These are phyloP conservation scores for Sebastiscus albofasciatus DNA, from an alignment of 2,797 vertebrate genomes.

Conservation along the genomic window DNA sequence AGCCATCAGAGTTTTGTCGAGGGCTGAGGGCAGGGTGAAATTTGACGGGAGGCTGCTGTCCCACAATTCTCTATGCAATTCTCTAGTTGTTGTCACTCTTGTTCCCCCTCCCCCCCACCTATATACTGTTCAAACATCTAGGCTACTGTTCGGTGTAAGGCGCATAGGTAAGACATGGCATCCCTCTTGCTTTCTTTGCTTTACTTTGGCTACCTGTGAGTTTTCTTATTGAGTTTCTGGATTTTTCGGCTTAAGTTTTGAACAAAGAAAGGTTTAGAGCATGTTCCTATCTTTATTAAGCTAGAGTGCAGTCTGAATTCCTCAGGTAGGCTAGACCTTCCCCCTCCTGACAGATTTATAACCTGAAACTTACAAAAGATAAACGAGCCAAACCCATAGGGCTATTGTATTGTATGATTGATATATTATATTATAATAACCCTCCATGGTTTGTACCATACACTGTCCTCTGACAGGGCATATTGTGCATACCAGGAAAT, in stretches of 20 bases:
- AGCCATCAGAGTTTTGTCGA: not conserved
- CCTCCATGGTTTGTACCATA: not conserved
- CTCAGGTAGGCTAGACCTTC: too few species aligned
- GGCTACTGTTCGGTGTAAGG: not conserved
- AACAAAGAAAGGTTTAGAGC: too few species aligned
- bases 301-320: too few species aligned
- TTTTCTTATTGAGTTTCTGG: too few species aligned
- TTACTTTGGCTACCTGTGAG: too few species aligned
- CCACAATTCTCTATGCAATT: not conserved
- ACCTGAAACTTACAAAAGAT: not conserved
- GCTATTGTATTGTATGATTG: not conserved
- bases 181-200: not conserved
- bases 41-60: too few species aligned
- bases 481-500: not conserved
- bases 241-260: too few species aligned
- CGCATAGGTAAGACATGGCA: not conserved
- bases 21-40: not conserved
- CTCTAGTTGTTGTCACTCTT: too few species aligned
- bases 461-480: not conserved
- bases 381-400: not conserved
- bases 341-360: not conserved
- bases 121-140: not conserved
- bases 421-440: not conserved
- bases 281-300: too few species aligned
- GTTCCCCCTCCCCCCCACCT: too few species aligned